Conservation (phyloP, 2,113 vertebrate species). For the Chaetodon auriga region DNA sequence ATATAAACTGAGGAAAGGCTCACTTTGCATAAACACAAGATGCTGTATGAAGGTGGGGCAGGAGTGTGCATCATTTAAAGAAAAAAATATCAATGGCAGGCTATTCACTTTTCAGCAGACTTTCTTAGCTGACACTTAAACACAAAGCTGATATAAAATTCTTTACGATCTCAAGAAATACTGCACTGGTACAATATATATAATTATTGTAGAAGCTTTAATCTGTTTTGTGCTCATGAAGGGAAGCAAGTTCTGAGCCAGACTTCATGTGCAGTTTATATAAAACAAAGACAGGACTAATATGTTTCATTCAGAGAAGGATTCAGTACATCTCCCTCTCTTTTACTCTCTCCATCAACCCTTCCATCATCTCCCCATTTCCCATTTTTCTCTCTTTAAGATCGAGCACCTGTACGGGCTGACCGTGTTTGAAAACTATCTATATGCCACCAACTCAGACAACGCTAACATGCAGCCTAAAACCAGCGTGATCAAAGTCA, state of each 20-base stretch:
- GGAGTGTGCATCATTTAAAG: not conserved
- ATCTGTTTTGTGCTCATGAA: no score
- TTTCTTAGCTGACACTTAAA: constrained; percentile 4
- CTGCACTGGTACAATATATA: not conserved
- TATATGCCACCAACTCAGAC: constrained; percentile 98
- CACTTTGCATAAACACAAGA: not conserved
- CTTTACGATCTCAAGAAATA: not conserved
- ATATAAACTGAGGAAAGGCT: not conserved
- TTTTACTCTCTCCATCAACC: not conserved
- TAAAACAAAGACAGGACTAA: no score
- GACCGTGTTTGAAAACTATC: constrained; percentile 97
- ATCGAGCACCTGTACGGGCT: constrained; percentile 95
- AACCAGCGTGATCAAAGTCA: constrained; percentile 95
- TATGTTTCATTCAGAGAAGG: no score
- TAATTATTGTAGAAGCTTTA: not conserved
- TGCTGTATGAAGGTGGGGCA: not conserved
- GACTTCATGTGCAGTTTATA: not conserved
- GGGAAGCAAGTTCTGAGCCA: not conserved
- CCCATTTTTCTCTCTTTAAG: constrained; percentile 48
- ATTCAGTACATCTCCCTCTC: not conserved
- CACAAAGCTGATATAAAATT: not conserved
- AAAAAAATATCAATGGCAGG: not conserved
- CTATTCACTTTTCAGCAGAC: not conserved
- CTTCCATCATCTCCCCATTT: not conserved
- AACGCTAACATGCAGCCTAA: constrained; percentile 96